Base-by-base conservation (phyloP, 2,888 invertebrate genomes). In the Tineola bisselliella region DNA sequence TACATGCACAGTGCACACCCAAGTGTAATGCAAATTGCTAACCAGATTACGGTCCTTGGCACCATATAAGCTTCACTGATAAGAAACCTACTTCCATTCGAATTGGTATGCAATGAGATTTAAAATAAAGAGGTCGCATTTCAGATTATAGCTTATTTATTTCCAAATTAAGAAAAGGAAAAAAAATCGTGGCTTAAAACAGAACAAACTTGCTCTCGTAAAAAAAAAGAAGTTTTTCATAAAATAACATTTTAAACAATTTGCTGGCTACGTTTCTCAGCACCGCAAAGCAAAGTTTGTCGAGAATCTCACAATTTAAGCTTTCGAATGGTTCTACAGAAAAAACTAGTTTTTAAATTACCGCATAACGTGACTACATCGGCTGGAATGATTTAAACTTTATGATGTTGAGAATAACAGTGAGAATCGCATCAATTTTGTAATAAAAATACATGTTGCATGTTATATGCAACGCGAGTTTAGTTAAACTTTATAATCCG, bases 301-400 rank as follows among this genome's bases (percentile, higher is more conserved):
- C 19, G 58, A 13, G 33, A 58, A 54, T 33, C 58, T 33, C 58
- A 58, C 58, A 58, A 15, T 33, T 33, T 58, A 33, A 58, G 58
- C 58, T 58, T 58, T 58, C 58, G 58, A 58, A 58, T 33, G 58
- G 31, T 58, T 58, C 1, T 19, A 58, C 3, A 58, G 58, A 58
- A 58, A 54, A 56, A 58, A 31, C 33, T 33, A 33, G 31, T 58
- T 58, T 58, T 30, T 13, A 58, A 58, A 58, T 58, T 58, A 58
- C 58, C 33, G 58, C 58, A 58, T 58, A 15, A 58, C 58, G 58
- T 58, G 58, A 31, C 56, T 38, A 12, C 38, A 13, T 18, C 13
- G 3, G 48, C 18, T 38, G n/a, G 3, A 10, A 10, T 10, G 38
- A 12, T 38, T 38, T 38, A 38, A 3, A 38, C 38, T 38, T 38